These are phyloP conservation scores for Lerema accius DNA, from an alignment of 1,140 invertebrate species.

Conservation along the genomic window DNA sequence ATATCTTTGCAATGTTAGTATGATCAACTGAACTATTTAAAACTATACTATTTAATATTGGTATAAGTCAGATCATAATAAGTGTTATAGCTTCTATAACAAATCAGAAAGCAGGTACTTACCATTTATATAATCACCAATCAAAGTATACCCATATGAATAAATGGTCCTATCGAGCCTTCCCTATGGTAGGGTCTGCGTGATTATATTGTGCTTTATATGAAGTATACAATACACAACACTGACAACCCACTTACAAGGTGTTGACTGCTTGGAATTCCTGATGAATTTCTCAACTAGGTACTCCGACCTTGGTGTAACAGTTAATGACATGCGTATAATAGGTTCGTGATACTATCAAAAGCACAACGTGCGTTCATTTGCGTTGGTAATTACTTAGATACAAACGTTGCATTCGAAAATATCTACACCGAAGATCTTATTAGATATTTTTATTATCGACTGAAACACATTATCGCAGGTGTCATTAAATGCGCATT, in stretches of 20 bases:
- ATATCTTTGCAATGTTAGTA: too few species aligned
- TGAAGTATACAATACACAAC: too few species aligned
- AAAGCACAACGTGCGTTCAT: constrained; percentile 18
- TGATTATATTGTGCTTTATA: too few species aligned
- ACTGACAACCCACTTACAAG: neutral
- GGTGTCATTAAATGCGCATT: constrained; percentile 23
- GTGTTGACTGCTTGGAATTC: constrained; percentile 8
- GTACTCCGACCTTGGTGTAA: constrained; percentile 9
- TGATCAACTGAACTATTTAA: too few species aligned
- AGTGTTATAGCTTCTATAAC: too few species aligned
- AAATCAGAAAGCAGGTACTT: too few species aligned
- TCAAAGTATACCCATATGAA: too few species aligned
- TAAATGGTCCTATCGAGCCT: too few species aligned
- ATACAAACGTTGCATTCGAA: constrained; percentile 15
- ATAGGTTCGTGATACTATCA: constrained; percentile 14
- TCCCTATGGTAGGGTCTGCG: too few species aligned
- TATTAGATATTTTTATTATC: constrained; percentile 24
- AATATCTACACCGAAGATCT: constrained; percentile 8
- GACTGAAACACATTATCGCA: constrained; percentile 8
- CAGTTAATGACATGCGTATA: constrained; percentile 9
- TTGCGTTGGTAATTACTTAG: constrained; percentile 21
- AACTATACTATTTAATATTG: too few species aligned
- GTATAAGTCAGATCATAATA: too few species aligned
- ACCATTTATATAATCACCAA: too few species aligned
- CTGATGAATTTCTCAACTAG: constrained; percentile 11